These are phyloP conservation scores for Marcusenius ussheri DNA, from an alignment of 2,113 vertebrate genomes.

Conservation along the genomic window DNA sequence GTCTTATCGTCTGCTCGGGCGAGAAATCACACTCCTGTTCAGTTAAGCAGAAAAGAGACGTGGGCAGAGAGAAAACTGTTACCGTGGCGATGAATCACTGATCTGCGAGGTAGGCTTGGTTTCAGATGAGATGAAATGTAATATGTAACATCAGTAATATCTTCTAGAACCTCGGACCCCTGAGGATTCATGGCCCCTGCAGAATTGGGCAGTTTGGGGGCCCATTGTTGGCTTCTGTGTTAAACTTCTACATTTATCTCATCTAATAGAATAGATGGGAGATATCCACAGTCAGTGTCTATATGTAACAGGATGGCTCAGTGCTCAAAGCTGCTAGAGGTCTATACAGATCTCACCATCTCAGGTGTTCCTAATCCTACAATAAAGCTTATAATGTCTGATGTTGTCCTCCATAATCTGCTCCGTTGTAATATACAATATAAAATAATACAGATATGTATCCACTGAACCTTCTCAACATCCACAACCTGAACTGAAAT, in stretches of 20 bases:
- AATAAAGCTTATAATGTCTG: not conserved
- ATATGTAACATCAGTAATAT: not conserved
- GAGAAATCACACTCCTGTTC: slow-evolving; percentile 6
- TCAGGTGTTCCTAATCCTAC: not conserved
- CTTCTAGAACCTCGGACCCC: not conserved
- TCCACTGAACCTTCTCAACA: not conserved
- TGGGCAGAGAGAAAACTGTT: slow-evolving; percentile 13
- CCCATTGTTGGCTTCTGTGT: not conserved
- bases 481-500: not conserved
- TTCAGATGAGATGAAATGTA: slow-evolving; percentile 12
- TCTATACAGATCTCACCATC: not conserved
- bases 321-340: not conserved
- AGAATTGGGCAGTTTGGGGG: not conserved
- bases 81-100: slow-evolving; percentile 25
- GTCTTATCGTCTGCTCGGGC: not conserved
- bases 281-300: not conserved
- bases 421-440: not conserved
- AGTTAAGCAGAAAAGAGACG: slow-evolving; percentile 16
- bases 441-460: not conserved
- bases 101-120: slow-evolving; percentile 12
- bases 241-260: not conserved
- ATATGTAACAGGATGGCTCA: not conserved
- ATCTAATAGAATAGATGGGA: not conserved
- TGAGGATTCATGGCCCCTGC: not conserved
- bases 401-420: not conserved